Conservation (phyloP, 2,888 invertebrate species). For the Mellilla xanthometata region DNA sequence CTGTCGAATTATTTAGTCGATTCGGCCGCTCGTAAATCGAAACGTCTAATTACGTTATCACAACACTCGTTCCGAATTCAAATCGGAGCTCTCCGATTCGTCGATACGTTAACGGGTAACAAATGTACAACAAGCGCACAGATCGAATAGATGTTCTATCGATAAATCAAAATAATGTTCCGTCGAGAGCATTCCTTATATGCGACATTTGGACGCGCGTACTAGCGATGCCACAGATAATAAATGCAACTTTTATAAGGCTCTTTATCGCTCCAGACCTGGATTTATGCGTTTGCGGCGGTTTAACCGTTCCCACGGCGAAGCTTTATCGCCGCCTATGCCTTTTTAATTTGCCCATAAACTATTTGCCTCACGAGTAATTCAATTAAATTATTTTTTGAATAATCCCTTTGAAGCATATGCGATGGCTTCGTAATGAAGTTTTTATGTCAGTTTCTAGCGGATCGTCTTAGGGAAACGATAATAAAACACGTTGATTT, state of each 20-base stretch:
- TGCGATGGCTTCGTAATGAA: slow-evolving; percentile 17
- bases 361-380: slow-evolving; percentile 51
- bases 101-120: slow-evolving; percentile 28
- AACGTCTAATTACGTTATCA: slow-evolving; percentile 30
- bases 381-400: slow-evolving; percentile 44
- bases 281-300: slow-evolving; percentile 57
- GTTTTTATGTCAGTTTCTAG: slow-evolving; percentile 22
- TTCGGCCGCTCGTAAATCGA: slow-evolving; percentile 24
- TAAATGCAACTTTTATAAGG: slow-evolving; percentile 67
- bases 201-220: slow-evolving; percentile 47
- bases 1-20: slow-evolving; percentile 28
- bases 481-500: slow-evolving; percentile 46
- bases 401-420: slow-evolving; percentile 20
- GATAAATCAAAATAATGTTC: slow-evolving; percentile 52
- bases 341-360: slow-evolving; percentile 55
- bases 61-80: slow-evolving; percentile 26
- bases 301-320: slow-evolving; percentile 61
- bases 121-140: slow-evolving; percentile 37
- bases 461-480: slow-evolving; percentile 28
- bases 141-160: slow-evolving; percentile 46
- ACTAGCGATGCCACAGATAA: slow-evolving; percentile 51
- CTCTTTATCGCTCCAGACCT: slow-evolving; percentile 54
- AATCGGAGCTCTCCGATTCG: slow-evolving; percentile 27
- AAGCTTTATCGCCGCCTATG: slow-evolving; percentile 50
- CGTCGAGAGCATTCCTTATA: slow-evolving; percentile 37